phyloP scores from a whole-genome alignment of 2,113 vertebrate genomes.

The Aspidoscelis tigris region DNA sequence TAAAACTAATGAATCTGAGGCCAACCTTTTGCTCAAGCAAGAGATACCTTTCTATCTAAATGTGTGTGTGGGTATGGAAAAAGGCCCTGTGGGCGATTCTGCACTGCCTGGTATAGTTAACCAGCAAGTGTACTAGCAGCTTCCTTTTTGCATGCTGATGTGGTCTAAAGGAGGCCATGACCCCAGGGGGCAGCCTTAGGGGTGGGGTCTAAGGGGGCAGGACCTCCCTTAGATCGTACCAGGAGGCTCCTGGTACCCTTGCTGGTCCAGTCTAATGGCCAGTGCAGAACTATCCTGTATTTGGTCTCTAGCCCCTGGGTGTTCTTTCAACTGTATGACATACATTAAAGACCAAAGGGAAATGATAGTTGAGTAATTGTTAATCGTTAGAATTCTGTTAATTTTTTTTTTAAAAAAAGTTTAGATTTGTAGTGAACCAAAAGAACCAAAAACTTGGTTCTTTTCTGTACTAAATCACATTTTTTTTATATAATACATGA shows the following conservation, averaged over 20 bases:
- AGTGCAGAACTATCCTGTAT: not conserved
- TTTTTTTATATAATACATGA: constrained; percentile 26
- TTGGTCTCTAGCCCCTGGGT: not conserved
- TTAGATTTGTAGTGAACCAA: constrained; percentile 7
- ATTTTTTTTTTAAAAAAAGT: constrained; percentile 12
- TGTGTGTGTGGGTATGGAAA: not conserved
- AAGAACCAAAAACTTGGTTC: not conserved
- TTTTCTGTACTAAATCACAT: constrained; percentile 22
- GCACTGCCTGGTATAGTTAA: too few species aligned
- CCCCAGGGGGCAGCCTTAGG: too few species aligned
- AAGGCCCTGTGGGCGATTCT: not conserved
- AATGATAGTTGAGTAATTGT: constrained; percentile 1
- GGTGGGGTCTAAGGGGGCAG: too few species aligned
- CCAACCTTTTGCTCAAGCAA: not conserved
- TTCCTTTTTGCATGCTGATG: too few species aligned
- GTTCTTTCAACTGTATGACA: not conserved
- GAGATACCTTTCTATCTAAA: not conserved
- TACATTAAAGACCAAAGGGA: not conserved
- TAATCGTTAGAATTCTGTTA: not conserved
- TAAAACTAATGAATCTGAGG: not conserved
- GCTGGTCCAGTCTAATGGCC: too few species aligned
- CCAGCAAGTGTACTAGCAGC: too few species aligned
- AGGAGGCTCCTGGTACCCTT: too few species aligned
- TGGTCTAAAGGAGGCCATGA: too few species aligned
- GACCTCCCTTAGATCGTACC: too few species aligned